Conservation (phyloP, 2,888 invertebrate genomes). For the Notodonta ziczac region DNA sequence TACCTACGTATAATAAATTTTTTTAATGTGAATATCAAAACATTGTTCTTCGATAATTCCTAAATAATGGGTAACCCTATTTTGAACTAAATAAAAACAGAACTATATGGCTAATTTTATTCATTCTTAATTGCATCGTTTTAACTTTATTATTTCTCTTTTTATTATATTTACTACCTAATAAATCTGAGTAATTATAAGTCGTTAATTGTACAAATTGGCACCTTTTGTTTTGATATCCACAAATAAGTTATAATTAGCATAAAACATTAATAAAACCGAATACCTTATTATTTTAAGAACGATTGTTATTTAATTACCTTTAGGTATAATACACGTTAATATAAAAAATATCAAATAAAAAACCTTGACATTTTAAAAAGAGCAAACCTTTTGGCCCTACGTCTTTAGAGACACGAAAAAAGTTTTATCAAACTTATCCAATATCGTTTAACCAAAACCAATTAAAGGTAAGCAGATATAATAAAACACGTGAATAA, state of each 20-base stretch:
- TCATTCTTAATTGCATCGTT: too few species aligned
- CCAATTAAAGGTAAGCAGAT: background rate
- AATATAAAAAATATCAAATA: background rate
- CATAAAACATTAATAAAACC: background rate
- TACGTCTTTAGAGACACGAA: constrained; percentile 1
- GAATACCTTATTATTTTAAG: background rate
- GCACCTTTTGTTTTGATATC: background rate
- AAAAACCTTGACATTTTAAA: background rate
- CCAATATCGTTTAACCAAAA: background rate
- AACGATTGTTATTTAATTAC: background rate
- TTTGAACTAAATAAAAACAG: too few species aligned
- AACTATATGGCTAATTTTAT: too few species aligned
- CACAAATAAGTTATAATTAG: background rate
- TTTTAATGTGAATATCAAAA: background rate
- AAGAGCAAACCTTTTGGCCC: background rate
- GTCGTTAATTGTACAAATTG: background rate
- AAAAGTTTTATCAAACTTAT: background rate
- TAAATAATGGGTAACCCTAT: background rate
- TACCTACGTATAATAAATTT: too few species aligned
- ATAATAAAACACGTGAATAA: constrained; percentile 1
- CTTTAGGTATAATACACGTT: background rate
- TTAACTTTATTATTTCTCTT: too few species aligned
- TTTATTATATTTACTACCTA: background rate
- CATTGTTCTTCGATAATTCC: background rate
- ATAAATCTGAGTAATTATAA: background rate